Base-by-base conservation (phyloP, 2,797 vertebrate species). In the Trematomus bernacchii region DNA sequence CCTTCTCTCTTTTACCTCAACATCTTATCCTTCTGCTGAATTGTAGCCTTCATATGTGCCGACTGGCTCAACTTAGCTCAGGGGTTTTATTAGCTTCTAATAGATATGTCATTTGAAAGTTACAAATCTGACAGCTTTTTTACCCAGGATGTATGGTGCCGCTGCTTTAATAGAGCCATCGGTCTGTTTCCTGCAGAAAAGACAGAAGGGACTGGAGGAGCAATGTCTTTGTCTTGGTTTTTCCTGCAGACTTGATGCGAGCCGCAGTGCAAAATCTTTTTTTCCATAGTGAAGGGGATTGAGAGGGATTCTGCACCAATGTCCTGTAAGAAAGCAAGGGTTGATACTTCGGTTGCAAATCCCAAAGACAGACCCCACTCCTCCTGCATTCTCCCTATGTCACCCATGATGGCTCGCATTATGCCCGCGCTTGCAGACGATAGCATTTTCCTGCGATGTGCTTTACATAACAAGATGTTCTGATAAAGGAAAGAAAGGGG, bases 41-140 rank as follows among this genome's bases (percentile, higher is more conserved):
- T 91, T 73, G 63, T 73, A 77, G 76, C 64, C 82, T 87, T 91
- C 87, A 92, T 90, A 87, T 85, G 87, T 90, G 88, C 87, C 52
- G 74, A 73, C 82, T 91, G 89, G 84, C 89, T 91, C 87, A 84
- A 85, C 85, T 86, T 90, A 89, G 89, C 85, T 87, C 79, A 68
- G 77, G 91, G 89, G 82, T 82, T 93, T 92, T 93, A 93, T 93
- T 90, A 92, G 90, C 85, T 85, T 85, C 91, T 94, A 94, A 94
- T 92, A 93, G 93, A 89, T 92, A 90, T 92, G 93, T 93, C 93
- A 93, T 94, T 92, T 90, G 86, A 92, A 94, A 94, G 90, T 93
- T 92, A 94, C 90, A 92, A 93, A 94, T 93, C 87, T 93, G 94
- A 95, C 93, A 93, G 89, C 79, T 92, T 73, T 88, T 93, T 89